Percentiles rank a stretch among this genome's conserved stretches.
These are phyloP conservation scores for Chrysolina haemoptera DNA, from an alignment of 2,888 invertebrate genomes.

Conservation along the genomic window DNA sequence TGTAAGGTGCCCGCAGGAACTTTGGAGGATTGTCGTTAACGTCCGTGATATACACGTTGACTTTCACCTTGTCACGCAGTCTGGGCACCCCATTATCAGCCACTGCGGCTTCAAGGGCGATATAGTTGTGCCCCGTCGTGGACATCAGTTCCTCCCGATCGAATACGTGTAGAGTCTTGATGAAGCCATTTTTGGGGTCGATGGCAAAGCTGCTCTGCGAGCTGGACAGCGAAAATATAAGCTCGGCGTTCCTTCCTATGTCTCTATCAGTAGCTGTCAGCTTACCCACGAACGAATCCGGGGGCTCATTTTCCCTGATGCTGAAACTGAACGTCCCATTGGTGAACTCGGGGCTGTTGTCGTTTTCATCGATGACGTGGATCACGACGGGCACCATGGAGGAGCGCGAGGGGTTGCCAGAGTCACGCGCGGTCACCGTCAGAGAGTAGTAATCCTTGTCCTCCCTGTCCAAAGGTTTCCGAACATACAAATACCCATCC, in stretches of 20 bases:
- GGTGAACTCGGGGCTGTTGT: conserved; percentile 93
- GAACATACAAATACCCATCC: conserved; percentile 92
- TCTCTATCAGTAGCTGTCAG: conserved; percentile 91
- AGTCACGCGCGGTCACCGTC: conserved; percentile 87
- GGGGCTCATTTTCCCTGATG: conserved; percentile 89
- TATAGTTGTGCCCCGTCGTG: conserved; percentile 82
- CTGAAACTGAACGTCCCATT: conserved; percentile 93
- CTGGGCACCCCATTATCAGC: conserved; percentile 86
- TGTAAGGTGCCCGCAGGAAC: conserved; percentile 87
- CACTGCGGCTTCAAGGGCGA: conserved; percentile 89
- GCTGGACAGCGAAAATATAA: conserved; percentile 84
- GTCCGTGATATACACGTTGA: conserved; percentile 89
- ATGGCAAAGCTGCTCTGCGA: conserved; percentile 88
- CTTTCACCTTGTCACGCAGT: conserved; percentile 87
- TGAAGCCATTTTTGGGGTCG: conserved; percentile 91
- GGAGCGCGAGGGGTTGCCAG: conserved; percentile 82
- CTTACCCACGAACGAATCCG: conserved; percentile 93
- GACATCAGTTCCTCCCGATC: conserved; percentile 91
- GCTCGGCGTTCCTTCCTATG: conserved; percentile 91
- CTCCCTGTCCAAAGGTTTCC: conserved; percentile 89
- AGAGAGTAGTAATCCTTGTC: conserved; percentile 92
- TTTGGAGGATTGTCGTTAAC: conserved; percentile 93
- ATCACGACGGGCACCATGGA: conserved; percentile 93
- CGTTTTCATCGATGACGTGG: conserved; percentile 96
- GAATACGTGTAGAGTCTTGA: conserved; percentile 87